A percentile compares a stretch with the other conserved stretches of the same genome.
These are phyloP conservation scores for Encarsia formosa DNA, from an alignment of 2,888 invertebrate species.

Conservation along the genomic window DNA sequence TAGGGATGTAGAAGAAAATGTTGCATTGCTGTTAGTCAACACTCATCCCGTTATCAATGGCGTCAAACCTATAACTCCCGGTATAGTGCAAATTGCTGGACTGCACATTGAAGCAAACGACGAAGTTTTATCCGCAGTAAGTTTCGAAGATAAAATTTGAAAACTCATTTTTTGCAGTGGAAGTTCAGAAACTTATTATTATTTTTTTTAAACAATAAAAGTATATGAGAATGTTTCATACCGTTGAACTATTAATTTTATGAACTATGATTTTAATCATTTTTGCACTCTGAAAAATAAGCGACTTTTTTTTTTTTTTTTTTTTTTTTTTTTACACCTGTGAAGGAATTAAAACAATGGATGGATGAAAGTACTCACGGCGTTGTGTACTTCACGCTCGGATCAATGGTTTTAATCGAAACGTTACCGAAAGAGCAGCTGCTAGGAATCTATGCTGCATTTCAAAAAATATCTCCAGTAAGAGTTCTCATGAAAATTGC, in stretches of 20 bases:
- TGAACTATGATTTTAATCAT: too few species aligned
- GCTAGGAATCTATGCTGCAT: conserved; percentile 28
- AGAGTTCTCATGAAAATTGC: conserved; percentile 34
- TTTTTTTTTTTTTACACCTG: too few species aligned
- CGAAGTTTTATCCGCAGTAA: conserved; percentile 7
- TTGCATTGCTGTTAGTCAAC: conserved; percentile 54
- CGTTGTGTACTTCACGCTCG: conserved; percentile 37
- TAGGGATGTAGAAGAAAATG: conserved; percentile 48
- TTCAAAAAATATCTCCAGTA: conserved; percentile 33
- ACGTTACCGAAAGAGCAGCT: conserved; percentile 29
- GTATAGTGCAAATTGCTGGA: conserved; percentile 55
- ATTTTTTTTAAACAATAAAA: too few species aligned
- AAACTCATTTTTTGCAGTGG: not conserved
- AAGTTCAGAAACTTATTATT: too few species aligned
- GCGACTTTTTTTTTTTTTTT: too few species aligned
- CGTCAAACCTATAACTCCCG: conserved; percentile 49
- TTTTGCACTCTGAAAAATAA: too few species aligned
- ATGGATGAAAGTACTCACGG: conserved; percentile 35
- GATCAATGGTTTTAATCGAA: conserved; percentile 35
- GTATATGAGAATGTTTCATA: too few species aligned
- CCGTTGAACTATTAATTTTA: too few species aligned
- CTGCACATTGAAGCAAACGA: conserved; percentile 47
- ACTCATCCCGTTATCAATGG: conserved; percentile 51
- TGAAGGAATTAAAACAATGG: conserved; percentile 35
- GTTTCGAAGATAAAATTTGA: not conserved